Evolutionary conservation across 2,797 vertebrate species (phyloP), one percentile per base, ranked within the genome.

Genomic region (Xyrichtys novacula): DNA sequence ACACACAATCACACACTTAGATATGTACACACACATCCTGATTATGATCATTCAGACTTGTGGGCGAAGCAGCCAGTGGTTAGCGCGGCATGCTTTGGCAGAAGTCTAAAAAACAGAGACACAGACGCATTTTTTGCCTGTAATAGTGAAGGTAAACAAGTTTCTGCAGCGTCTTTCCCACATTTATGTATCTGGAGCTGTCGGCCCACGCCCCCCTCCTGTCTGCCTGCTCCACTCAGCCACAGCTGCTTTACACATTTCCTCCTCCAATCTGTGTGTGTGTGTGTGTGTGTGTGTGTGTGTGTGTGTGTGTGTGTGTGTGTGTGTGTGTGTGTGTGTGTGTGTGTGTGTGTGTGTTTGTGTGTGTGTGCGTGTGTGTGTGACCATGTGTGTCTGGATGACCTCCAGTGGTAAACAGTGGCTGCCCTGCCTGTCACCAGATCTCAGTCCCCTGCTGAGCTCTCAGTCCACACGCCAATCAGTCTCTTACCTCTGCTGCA

Each of bases 201-300:
- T 28, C 25, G 43, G 47, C 68, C 68, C 25, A 31, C 46, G 16
- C 58, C 55, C 38, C 66, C 43, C 58, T 50, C 32, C 67, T 36
- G 32, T 62, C 80, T 72, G 72, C 50, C 65, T 74, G 58, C 66
- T 38, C 49, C 66, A 22, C 61, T 76, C 59, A 72, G 68, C 49
- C 68, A 90, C 89, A 89, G 88, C 91, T 91, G 91, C 63, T 85
- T 82, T 84, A 80, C 61, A 86, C 85, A 90, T 92, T 92, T 90
- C 88, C 89, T 85, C 83, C 87, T 84, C 32, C 72, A 19, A 4
- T 62, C 7, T 76, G 74, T 80, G 73, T 57, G 50, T 66, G 58
- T 49, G 38, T 67, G 71, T 20, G 75, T 71, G 84, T 80, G 80
- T 58, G 81, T 71, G 84, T 80, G 80, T 58, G 81, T 71, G 84